Evolutionary conservation across 2,113 vertebrate genomes (phyloP).

Genomic region (Ageneiosus marmoratus): DNA sequence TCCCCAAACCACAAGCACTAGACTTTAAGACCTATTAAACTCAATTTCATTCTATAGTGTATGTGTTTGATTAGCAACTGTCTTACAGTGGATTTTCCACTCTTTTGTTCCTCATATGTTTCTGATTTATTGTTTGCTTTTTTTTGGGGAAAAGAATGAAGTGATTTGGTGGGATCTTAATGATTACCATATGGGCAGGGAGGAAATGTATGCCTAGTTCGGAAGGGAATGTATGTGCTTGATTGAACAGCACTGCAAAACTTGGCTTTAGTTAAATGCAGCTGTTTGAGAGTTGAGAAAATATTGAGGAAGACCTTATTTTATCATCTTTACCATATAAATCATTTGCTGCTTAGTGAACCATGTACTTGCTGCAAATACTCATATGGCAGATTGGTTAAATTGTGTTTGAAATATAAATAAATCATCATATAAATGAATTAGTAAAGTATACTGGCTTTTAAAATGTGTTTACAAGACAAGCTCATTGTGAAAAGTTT

Average conservation of each 20-base stretch:
- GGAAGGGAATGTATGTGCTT: slow-evolving; percentile 30
- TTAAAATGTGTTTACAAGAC: not conserved
- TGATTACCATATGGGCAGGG: slow-evolving; percentile 8
- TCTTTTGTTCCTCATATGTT: slow-evolving; percentile 18
- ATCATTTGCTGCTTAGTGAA: not conserved
- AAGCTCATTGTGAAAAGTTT: not conserved
- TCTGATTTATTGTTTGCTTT: slow-evolving; percentile 13
- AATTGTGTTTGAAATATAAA: not conserved
- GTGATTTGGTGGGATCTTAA: slow-evolving; percentile 15
- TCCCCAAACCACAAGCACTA: slow-evolving; percentile 6
- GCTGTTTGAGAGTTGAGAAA: slow-evolving; percentile 11
- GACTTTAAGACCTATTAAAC: not conserved
- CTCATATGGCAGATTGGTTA: not conserved
- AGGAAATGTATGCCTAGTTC: slow-evolving; percentile 18
- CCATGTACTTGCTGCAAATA: not conserved
- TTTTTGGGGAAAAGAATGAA: slow-evolving; percentile 10
- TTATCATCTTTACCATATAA: not conserved
- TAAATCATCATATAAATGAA: not conserved
- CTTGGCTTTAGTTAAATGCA: slow-evolving; percentile 7
- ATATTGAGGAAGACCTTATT: not conserved
- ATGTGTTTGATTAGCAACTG: slow-evolving; percentile 17
- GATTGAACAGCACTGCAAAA: slow-evolving; percentile 8
- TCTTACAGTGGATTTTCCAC: slow-evolving; percentile 1
- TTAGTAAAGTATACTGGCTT: not conserved
- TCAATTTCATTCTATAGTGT: not conserved